Percentiles rank a stretch among this genome's conserved stretches.
phyloP scores from a whole-genome alignment of 1,140 invertebrate genomes.

The Psilanteris sp. region DNA sequence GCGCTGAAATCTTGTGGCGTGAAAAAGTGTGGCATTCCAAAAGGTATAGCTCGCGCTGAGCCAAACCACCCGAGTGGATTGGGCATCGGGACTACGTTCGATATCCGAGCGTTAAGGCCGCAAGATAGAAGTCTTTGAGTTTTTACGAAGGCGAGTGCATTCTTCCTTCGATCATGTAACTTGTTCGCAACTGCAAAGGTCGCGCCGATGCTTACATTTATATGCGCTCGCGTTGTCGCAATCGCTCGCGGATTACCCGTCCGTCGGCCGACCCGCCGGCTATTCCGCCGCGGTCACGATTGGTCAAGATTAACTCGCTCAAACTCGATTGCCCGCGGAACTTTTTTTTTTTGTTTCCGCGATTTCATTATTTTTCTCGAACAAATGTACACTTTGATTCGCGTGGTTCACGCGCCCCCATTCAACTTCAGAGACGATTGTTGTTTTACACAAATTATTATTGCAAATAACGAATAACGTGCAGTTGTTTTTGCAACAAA shows the following conservation, averaged over 20 bases:
- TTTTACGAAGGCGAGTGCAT: constrained; percentile 47
- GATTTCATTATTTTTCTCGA: no score
- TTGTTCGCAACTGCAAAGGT: constrained; percentile 55
- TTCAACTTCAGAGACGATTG: no score
- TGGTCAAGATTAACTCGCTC: constrained; percentile 39
- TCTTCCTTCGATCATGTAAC: constrained; percentile 65
- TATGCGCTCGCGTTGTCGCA: constrained; percentile 49
- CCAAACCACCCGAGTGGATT: constrained; percentile 8
- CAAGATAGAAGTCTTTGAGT: constrained; percentile 42
- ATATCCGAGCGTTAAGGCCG: constrained; percentile 16
- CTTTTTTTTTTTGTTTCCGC: no score
- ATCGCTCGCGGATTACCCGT: constrained; percentile 23
- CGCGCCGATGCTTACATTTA: constrained; percentile 36
- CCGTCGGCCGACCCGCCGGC: constrained; percentile 1
- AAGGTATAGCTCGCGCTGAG: no score
- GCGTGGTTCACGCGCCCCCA: no score
- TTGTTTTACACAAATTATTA: no score
- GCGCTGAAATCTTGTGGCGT: constrained; percentile 16
- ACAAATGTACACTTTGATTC: no score
- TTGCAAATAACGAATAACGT: no score
- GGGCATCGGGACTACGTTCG: constrained; percentile 42
- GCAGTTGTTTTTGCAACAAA: no score
- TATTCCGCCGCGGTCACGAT: constrained; percentile 7
- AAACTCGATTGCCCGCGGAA: no score
- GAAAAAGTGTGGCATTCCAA: constrained; percentile 20